Conservation (phyloP, 2,113 vertebrate genomes). For the Neodon shergylaensis region DNA sequence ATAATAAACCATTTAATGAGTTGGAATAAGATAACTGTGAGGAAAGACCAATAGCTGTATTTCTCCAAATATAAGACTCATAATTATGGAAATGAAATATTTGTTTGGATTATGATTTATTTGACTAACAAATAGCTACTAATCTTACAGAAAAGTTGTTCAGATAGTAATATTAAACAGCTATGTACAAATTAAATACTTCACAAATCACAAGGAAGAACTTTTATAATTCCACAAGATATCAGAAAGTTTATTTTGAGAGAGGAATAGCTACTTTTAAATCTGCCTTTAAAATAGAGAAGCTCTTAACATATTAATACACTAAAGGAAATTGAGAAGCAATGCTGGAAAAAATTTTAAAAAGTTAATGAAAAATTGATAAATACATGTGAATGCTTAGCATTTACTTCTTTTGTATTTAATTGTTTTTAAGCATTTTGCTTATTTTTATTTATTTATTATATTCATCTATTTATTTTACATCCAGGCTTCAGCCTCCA, state of each 20-base stretch:
- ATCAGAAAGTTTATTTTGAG: neutral
- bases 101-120: neutral
- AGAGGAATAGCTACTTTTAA: neutral
- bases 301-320: neutral
- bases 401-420: neutral
- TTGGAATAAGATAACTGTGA: neutral
- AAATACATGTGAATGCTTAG: neutral
- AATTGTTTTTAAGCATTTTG: neutral
- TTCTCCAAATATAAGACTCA: neutral
- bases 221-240: neutral
- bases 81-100: neutral
- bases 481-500: accelerated
- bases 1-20: neutral
- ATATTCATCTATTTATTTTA: neutral
- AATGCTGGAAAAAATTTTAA: neutral
- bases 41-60: neutral
- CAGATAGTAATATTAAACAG: neutral
- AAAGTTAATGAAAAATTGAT: neutral
- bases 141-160: neutral
- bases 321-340: neutral
- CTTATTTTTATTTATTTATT: neutral
- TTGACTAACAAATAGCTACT: neutral
- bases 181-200: neutral
- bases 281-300: neutral
- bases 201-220: neutral